Base-by-base conservation (phyloP, 2,797 vertebrate species). In the Aplochiton taeniatus region DNA sequence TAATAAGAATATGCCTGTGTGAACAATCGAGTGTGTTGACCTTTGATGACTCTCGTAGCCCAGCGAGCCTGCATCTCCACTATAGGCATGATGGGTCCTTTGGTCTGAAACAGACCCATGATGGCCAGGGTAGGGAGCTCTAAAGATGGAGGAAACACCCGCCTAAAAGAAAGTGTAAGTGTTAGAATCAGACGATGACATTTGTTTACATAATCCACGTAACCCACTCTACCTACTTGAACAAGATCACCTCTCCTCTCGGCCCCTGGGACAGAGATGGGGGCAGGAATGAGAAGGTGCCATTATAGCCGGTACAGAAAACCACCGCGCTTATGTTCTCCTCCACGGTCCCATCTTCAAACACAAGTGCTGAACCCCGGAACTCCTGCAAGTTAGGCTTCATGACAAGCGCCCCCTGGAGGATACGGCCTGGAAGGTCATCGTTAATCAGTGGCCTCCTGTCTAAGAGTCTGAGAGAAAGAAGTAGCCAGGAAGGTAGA, bases 31-130 rank as follows among this genome's bases (percentile, higher is more conserved):
- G 31, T 42, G 4, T n/a, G 11, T 68, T 77, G 86, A 94, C 93
- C 92, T 68, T 86, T 54, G 62, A 95, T 92, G 50, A 93, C 88
- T 67, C 78, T 83, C 0, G 85, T 76, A 20, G 90, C 92, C 91
- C 92, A 93, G 3, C 91, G 87, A 0, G 85, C 88, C 80, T 94
- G 94, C 79, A 94, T 85, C 74, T 94, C 93, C 64, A 89, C 81
- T 11, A 85, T 8, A 0, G 93, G 89, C 76, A 90, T 88, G 12
- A 87, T 72, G 4, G 93, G 81, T n/a, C 90, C 91, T 44, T 69
- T 69, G 5, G 82, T 31, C 19, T 87, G 82, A 9, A 95, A 58
- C 20, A 92, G 61, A 46, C 91, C 93, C 58, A 94, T 68, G 44
- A 93, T 4, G 8, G 89, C 92, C 54, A 95, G 61, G 0, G 93